Evolutionary conservation across 2,888 invertebrate genomes (phyloP).

Genomic region (Steromphala cineraria): DNA sequence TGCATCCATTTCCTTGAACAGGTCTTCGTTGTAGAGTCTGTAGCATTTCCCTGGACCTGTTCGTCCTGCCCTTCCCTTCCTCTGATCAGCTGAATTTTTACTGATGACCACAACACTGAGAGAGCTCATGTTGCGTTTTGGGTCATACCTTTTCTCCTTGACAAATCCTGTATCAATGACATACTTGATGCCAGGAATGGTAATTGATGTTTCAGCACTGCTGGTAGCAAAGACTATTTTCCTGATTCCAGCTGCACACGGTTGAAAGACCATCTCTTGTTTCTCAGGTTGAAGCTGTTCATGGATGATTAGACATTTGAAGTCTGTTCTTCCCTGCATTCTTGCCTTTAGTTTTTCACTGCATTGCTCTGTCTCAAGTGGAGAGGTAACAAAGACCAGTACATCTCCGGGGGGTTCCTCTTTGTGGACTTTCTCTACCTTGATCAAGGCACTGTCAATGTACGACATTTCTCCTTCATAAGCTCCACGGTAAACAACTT

Average conservation of each 20-base stretch:
- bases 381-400: slow-evolving; percentile 75
- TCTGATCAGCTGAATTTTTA: slow-evolving; percentile 74
- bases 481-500: slow-evolving; percentile 58
- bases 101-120: slow-evolving; percentile 63
- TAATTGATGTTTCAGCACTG: slow-evolving; percentile 75
- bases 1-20: slow-evolving; percentile 64
- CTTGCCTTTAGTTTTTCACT: slow-evolving; percentile 42
- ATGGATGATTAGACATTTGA: slow-evolving; percentile 64
- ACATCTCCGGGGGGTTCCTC: slow-evolving; percentile 68
- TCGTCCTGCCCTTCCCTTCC: slow-evolving; percentile 75
- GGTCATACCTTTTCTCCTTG: slow-evolving; percentile 73
- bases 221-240: slow-evolving; percentile 76
- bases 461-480: slow-evolving; percentile 49
- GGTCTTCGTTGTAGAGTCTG: slow-evolving; percentile 70
- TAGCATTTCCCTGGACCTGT: slow-evolving; percentile 72
- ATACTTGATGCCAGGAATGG: slow-evolving; percentile 74
- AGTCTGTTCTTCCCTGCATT: slow-evolving; percentile 36
- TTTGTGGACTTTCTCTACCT: slow-evolving; percentile 63
- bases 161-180: slow-evolving; percentile 75
- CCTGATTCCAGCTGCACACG: slow-evolving; percentile 48
- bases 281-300: slow-evolving; percentile 69
- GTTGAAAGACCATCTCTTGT: slow-evolving; percentile 68
- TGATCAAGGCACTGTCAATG: slow-evolving; percentile 59
- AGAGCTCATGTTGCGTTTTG: slow-evolving; percentile 62
- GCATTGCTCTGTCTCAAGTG: slow-evolving; percentile 69